Base-by-base conservation (phyloP, 1,140 invertebrate species). In the Heliothis virescens region DNA sequence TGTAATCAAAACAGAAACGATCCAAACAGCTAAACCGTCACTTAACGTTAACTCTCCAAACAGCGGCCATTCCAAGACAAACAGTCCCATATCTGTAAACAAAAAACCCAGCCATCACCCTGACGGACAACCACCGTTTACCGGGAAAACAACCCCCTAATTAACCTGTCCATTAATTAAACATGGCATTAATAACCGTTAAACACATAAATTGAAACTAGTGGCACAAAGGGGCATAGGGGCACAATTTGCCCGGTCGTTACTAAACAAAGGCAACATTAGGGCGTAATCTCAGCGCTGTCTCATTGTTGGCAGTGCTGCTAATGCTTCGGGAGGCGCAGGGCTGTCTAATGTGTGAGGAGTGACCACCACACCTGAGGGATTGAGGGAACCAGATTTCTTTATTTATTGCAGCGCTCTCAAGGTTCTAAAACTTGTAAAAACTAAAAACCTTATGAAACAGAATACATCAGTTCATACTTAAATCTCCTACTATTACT, bases 211-310 rank as follows among this genome's bases (percentile, higher is more conserved):
- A 75, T 75, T 75, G 60, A 76, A 76, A 76, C 74, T 76, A 76
- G 59, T 53, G 57, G 73, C 74, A 76, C 60, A 53, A 65, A 76
- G 59, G 34, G 47, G 60, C 57, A 53, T 65, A 53, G 74, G 74
- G 74, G 74, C 59, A 73, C 80, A 78, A 72, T 78, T 81, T 62
- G 73, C 65, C 65, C 69, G 29, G 26, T 78, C 74, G 80, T 81
- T 78, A 78, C 57, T 78, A 78, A 73, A 81, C 80, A 81, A 81
- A 81, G 57, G 75, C 80, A 74, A 81, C 80, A 63, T 81, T 78
- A 78, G 79, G 74, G 74, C 59, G 60, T 65, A 78, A 80, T 80
- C 79, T 73, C 78, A 26, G 48, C 53, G 9, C 53, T 53, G 65
- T 67, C 63, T 67, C 76, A 69, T 59, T 78, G 76, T 77, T 62